A percentile compares a stretch with the other conserved stretches of the same genome.
phyloP scores from a whole-genome alignment of 2,888 invertebrate genomes.

The Ischnura elegans region DNA sequence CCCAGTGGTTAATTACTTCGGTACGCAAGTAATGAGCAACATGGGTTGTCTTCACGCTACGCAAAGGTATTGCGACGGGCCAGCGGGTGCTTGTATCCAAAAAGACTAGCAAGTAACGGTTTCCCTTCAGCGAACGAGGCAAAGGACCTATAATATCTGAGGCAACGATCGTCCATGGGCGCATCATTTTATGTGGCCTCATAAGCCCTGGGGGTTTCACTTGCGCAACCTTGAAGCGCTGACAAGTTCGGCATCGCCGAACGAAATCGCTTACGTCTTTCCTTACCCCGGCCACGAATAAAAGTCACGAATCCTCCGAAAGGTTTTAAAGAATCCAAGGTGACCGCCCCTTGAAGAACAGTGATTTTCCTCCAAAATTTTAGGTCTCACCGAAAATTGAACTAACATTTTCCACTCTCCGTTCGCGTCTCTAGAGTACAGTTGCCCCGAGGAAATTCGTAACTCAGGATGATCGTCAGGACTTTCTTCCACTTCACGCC shows the following conservation, averaged over 20 bases:
- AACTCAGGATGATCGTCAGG: too few species aligned
- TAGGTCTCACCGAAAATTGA: too few species aligned
- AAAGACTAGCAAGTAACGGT: background rate
- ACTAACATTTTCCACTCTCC: too few species aligned
- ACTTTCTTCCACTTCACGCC: too few species aligned
- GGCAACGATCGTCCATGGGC: background rate
- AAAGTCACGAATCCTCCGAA: too few species aligned
- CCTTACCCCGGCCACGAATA: too few species aligned
- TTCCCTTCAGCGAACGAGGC: background rate
- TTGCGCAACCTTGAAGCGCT: background rate
- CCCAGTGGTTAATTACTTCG: background rate
- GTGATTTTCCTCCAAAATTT: too few species aligned
- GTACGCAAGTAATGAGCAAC: background rate
- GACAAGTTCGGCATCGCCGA: background rate
- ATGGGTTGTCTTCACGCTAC: background rate
- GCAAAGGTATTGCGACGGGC: background rate
- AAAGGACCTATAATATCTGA: background rate
- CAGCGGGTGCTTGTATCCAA: background rate
- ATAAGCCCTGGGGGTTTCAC: background rate
- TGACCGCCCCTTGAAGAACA: too few species aligned
- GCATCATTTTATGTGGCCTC: background rate
- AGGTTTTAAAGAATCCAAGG: too few species aligned
- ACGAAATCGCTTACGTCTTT: too few species aligned
- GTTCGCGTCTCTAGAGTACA: too few species aligned
- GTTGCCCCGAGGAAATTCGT: too few species aligned